Evolutionary conservation across 2,797 vertebrate genomes (phyloP).

Genomic region (Chelon auratus): DNA sequence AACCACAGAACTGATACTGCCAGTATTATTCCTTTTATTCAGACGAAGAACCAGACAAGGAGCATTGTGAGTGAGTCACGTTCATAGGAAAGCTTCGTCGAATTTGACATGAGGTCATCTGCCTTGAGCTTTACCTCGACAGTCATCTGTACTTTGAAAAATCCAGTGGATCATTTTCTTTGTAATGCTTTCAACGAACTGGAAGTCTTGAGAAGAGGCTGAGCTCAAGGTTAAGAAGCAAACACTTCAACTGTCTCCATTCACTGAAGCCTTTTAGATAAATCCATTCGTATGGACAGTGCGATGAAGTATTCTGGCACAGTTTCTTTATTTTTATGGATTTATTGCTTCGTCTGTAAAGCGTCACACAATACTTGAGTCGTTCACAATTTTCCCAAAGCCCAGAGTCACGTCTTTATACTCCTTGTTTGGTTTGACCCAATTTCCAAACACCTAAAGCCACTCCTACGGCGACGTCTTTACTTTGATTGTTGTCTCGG

Average conservation of each 20-base stretch:
- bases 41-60: no score
- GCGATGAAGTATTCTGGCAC: no score
- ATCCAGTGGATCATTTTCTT: slow-evolving; percentile 9
- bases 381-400: background rate
- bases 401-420: background rate
- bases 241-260: slow-evolving; percentile 13
- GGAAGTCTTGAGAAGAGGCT: slow-evolving; percentile 7
- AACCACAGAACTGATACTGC: slow-evolving; percentile 1
- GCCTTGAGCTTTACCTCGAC: background rate
- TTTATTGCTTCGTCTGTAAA: background rate
- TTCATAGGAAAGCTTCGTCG: no score
- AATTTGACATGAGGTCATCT: slow-evolving; percentile 4
- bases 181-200: slow-evolving; percentile 19
- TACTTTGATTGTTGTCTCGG: background rate
- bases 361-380: background rate
- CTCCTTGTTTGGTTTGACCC: background rate
- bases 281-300: background rate
- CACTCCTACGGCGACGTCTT: background rate
- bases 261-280: slow-evolving; percentile 23
- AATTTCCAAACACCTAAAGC: background rate
- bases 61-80: no score
- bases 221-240: slow-evolving; percentile 23
- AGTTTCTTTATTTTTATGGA: background rate
- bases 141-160: slow-evolving; percentile 9
- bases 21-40: background rate